These are phyloP conservation scores for Callospermophilus lateralis DNA, from an alignment of 2,113 vertebrate species.

Conservation along the genomic window DNA sequence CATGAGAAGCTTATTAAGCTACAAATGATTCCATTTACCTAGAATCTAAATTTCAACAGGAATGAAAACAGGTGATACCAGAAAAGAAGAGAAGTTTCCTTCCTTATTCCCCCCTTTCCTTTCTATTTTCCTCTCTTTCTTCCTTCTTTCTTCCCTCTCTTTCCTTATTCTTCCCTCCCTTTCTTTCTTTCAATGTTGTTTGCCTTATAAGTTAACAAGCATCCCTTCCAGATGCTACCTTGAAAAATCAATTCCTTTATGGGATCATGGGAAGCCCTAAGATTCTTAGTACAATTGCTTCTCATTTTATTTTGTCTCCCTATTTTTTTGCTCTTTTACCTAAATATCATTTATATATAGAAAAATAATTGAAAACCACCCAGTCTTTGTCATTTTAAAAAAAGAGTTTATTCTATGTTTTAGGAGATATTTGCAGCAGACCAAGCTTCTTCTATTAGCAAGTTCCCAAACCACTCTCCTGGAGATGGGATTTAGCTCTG, in stretches of 20 bases:
- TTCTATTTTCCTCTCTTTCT: neutral
- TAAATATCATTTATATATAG: constrained; percentile 55
- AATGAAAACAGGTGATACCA: neutral
- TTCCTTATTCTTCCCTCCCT: neutral
- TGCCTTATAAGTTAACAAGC: neutral
- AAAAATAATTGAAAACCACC: constrained; percentile 63
- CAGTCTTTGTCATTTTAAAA: neutral
- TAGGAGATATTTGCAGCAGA: constrained; percentile 31
- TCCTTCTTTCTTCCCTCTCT: neutral
- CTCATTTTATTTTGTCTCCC: neutral
- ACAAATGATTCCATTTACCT: neutral
- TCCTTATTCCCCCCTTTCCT: neutral
- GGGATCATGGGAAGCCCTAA: neutral
- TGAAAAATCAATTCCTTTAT: neutral
- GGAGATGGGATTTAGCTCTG: constrained; percentile 53
- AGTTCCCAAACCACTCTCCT: constrained; percentile 19
- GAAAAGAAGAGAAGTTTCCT: neutral
- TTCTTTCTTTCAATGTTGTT: neutral
- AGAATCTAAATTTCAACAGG: neutral
- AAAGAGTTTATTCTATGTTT: constrained; percentile 46
- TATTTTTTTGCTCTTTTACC: neutral
- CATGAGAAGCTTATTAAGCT: neutral
- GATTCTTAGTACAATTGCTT: neutral
- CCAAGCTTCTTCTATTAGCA: constrained; percentile 30
- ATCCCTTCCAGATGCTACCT: neutral